phyloP scores from a whole-genome alignment of 2,888 invertebrate species.

The Acronicta aceris region DNA sequence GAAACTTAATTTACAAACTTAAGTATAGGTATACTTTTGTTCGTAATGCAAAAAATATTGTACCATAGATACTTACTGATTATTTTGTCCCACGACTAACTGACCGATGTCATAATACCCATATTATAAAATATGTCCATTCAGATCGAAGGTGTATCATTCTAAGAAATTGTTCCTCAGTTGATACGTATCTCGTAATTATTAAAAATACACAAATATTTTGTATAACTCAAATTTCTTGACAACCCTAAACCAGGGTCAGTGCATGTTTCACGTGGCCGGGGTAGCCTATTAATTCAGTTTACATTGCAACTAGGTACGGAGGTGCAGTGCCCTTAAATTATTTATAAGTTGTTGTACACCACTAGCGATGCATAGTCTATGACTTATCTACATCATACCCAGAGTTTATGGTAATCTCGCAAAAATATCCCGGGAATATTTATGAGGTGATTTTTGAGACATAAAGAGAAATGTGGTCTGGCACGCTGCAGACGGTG shows the following conservation, averaged over 20 bases:
- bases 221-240: slow-evolving; percentile 2
- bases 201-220: not conserved
- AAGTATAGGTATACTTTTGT: too few species aligned
- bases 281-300: slow-evolving; percentile 55
- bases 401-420: slow-evolving; percentile 43
- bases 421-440: slow-evolving; percentile 40
- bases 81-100: too few species aligned
- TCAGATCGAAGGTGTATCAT: too few species aligned
- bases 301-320: slow-evolving; percentile 56
- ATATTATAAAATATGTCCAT: too few species aligned
- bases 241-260: slow-evolving; percentile 34
- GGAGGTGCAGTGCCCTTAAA: slow-evolving; percentile 45
- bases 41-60: too few species aligned
- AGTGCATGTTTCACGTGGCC: slow-evolving; percentile 46
- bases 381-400: slow-evolving; percentile 38
- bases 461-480: slow-evolving; percentile 24
- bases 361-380: slow-evolving; percentile 43
- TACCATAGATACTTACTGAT: too few species aligned
- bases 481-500: slow-evolving; percentile 22
- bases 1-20: too few species aligned
- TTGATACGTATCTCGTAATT: not conserved
- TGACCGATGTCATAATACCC: too few species aligned
- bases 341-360: slow-evolving; percentile 51
- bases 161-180: too few species aligned
- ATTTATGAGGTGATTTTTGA: slow-evolving; percentile 45